Conservation (phyloP, 2,113 vertebrate species). For the Eira barbara region DNA sequence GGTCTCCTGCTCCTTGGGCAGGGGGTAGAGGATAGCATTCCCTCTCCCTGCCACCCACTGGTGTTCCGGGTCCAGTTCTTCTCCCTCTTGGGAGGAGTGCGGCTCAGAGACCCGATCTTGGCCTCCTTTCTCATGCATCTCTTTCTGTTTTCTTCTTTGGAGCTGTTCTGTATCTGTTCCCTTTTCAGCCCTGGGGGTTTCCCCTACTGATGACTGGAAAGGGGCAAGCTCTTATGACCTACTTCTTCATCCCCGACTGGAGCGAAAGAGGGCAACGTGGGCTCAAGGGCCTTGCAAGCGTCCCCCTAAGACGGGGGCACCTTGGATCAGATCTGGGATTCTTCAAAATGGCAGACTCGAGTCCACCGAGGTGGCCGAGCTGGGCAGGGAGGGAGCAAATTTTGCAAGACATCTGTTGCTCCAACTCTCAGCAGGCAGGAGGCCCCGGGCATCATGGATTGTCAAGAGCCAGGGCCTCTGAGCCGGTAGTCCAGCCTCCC, state of each 20-base stretch:
- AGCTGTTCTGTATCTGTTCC: background rate
- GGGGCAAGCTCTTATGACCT: background rate
- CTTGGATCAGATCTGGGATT: background rate
- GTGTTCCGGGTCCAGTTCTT: rapidly evolving
- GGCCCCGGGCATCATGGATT: background rate
- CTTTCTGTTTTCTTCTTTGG: background rate
- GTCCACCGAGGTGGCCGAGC: rapidly evolving
- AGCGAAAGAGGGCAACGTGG: background rate
- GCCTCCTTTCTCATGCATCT: background rate
- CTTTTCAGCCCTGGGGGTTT: background rate
- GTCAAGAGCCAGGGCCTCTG: background rate
- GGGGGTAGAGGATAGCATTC: background rate
- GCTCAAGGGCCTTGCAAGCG: background rate
- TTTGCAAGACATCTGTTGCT: background rate
- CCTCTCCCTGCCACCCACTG: rapidly evolving
- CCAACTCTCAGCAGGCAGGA: background rate
- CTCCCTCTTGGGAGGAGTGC: background rate
- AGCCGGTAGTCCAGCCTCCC: background rate
- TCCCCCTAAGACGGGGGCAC: background rate
- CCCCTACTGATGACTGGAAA: background rate
- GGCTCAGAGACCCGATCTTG: background rate
- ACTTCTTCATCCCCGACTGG: background rate
- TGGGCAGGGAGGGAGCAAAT: background rate
- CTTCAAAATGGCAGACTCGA: background rate
- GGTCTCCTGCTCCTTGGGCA: rapidly evolving